These are phyloP conservation scores for Megamerina dolium DNA, from an alignment of 2,888 invertebrate species.

Conservation along the genomic window DNA sequence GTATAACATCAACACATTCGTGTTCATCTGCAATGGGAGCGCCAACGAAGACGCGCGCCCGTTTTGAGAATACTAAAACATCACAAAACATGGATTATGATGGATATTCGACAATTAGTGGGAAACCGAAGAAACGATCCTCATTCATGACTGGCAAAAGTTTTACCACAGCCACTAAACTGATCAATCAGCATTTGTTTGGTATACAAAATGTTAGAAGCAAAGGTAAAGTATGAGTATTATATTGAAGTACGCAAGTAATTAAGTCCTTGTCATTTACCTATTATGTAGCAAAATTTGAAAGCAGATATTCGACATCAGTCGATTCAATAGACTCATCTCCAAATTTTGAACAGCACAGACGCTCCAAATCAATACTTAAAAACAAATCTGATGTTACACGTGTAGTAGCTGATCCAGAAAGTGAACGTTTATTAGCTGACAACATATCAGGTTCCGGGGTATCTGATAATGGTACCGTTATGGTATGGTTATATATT, in stretches of 20 bases:
- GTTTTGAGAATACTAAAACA: constrained; percentile 50
- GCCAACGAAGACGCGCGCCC: constrained; percentile 32
- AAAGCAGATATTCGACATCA: constrained; percentile 62
- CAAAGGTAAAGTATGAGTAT: constrained; percentile 35
- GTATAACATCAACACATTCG: constrained; percentile 53
- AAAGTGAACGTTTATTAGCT: constrained; percentile 68
- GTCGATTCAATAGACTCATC: constrained; percentile 65
- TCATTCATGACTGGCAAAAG: constrained; percentile 61
- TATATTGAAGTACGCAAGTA: background rate
- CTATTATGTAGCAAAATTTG: constrained; percentile 45
- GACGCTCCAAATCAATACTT: constrained; percentile 68
- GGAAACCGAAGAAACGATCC: constrained; percentile 48
- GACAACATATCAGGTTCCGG: constrained; percentile 58
- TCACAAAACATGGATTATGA: constrained; percentile 51
- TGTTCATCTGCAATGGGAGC: constrained; percentile 41
- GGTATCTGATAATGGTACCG: constrained; percentile 54
- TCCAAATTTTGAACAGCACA: constrained; percentile 60
- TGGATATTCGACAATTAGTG: constrained; percentile 28
- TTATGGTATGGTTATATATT: constrained; percentile 35
- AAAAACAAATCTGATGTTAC: constrained; percentile 66
- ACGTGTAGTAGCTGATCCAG: constrained; percentile 58
- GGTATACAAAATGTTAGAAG: constrained; percentile 54
- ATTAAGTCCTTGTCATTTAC: constrained; percentile 11
- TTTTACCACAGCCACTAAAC: constrained; percentile 63
- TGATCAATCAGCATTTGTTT: constrained; percentile 69